Conservation (phyloP, 2,797 vertebrate species). For the Taenioides sp. region DNA sequence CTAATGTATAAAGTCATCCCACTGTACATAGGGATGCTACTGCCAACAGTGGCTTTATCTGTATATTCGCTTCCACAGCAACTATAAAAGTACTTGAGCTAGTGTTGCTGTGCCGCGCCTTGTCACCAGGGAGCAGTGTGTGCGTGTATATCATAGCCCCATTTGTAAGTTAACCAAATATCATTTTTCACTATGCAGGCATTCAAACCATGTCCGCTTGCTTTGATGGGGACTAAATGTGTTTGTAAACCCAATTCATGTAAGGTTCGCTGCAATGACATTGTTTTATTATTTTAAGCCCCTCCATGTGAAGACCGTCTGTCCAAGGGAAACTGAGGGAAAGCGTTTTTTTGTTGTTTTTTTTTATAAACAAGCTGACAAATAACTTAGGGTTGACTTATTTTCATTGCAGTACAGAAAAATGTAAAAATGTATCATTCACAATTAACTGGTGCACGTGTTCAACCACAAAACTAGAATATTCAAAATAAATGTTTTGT, state of each 20-base stretch:
- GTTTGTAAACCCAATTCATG: constrained; percentile 59
- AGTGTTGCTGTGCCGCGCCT: constrained; percentile 45
- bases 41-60: constrained; percentile 60
- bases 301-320: constrained; percentile 31
- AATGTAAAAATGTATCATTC: neutral
- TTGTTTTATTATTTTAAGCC: constrained; percentile 21
- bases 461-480: neutral
- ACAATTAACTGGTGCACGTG: neutral
- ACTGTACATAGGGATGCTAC: constrained; percentile 40
- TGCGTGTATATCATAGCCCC: constrained; percentile 44
- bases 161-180: constrained; percentile 84
- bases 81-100: constrained; percentile 26
- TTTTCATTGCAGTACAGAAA: neutral
- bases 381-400: constrained; percentile 75
- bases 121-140: constrained; percentile 35
- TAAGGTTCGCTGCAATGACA: constrained; percentile 42
- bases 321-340: constrained; percentile 23
- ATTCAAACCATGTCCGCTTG: constrained; percentile 71
- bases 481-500: neutral
- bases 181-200: constrained; percentile 83
- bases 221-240: constrained; percentile 43
- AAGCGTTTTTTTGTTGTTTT: constrained; percentile 49
- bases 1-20: constrained; percentile 54
- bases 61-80: constrained; percentile 51
- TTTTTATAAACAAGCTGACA: constrained; percentile 71